Base-by-base conservation (phyloP, 64 coral and sea anemone genomes). In the Montipora efflorescens region DNA sequence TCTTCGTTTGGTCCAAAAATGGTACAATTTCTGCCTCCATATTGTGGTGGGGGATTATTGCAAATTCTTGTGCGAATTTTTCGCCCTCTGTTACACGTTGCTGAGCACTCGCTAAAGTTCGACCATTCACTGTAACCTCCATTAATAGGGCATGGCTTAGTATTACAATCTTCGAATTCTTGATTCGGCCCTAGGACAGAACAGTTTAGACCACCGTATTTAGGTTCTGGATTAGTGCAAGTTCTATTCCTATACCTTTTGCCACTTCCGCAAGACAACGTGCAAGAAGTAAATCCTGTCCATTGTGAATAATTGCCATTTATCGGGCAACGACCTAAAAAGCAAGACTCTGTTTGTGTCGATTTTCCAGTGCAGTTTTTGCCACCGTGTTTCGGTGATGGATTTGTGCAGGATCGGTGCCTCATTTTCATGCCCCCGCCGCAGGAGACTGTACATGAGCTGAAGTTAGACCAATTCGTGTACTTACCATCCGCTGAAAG, bases 81-180 rank as follows among this genome's bases (percentile, higher is more conserved):
- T 4, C 70, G 18, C 19, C 98, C 92, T 22, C 50, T 91, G 13
- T 90, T 82, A 52, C 98, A 99, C 2, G 92, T 96, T 0, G 59
- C 89, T 2, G 92, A 94, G 82, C 98, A 99, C 8, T 19, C 25
- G n/a, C 89, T 53, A 83, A 84, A 99, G 47, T 87, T 53, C 1
- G 98, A 94, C 98, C 98, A 99, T 10, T 79, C 50, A 8, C 87
- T 96, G 61, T 92, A 99, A 64, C 92, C 90, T 25, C 98, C 98
- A 67, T 98, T 48, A 48, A 98, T 91, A 0, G 97, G 94, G 47
- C 97, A 98, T 19, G 88, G 83, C 9, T 90, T 0, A 51, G 78
- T 44, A 69, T 91, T 94, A 71, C 97, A 98, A 15, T 51, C 76
- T 53, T 77, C 7, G 44, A 62, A 23, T 82, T 96, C 82, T 75